A percentile compares a stretch with the other conserved stretches of the same genome.
Conservation (phyloP, 2,113 vertebrate species). For the Rhinogobius similis region DNA sequence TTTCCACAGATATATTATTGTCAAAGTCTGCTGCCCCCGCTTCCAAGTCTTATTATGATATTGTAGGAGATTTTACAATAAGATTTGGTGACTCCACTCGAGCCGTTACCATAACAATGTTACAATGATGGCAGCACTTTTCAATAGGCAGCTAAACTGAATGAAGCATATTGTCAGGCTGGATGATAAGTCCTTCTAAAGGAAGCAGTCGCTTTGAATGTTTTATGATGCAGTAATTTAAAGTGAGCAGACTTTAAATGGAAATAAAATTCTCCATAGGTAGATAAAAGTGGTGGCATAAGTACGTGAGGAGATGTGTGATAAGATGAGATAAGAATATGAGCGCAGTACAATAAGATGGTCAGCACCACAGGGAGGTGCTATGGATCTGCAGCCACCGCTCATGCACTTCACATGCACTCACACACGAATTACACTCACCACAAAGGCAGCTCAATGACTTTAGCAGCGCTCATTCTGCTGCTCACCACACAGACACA, state of each 20-base stretch:
- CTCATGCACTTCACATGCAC: constrained; percentile 28
- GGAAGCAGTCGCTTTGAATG: constrained; percentile 61
- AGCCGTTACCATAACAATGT: constrained; percentile 77
- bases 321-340: constrained; percentile 55
- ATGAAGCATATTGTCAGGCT: constrained; percentile 66
- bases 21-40: constrained; percentile 77
- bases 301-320: constrained; percentile 39
- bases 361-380: constrained; percentile 76
- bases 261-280: constrained; percentile 53
- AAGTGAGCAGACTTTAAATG: constrained; percentile 53
- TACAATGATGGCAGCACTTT: constrained; percentile 73
- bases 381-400: constrained; percentile 71
- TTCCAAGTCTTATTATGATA: constrained; percentile 76
- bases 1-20: constrained; percentile 79
- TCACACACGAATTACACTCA: constrained; percentile 35
- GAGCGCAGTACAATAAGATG: constrained; percentile 59
- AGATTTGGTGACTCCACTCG: constrained; percentile 76
- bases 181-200: constrained; percentile 64
- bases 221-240: constrained; percentile 68
- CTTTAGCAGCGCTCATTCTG: constrained; percentile 12
- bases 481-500: constrained; percentile 4
- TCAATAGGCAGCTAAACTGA: constrained; percentile 66
- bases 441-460: constrained; percentile 10
- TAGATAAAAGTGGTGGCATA: constrained; percentile 55
- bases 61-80: constrained; percentile 77